Evolutionary conservation across 2,888 invertebrate genomes (phyloP), one percentile per base, ranked within the genome.

Genomic region (Drosophila nigricruria): DNA sequence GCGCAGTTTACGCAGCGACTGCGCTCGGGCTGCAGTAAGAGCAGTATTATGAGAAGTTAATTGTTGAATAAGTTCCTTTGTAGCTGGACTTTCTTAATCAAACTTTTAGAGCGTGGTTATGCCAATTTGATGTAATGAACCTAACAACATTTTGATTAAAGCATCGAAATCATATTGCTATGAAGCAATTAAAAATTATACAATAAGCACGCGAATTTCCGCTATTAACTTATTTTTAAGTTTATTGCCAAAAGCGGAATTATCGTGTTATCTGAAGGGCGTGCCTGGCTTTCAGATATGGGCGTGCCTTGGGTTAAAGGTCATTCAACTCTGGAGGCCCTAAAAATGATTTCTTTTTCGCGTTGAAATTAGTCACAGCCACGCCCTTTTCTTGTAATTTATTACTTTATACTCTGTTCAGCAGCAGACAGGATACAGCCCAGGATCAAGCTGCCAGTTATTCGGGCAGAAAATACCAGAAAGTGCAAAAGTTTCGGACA

Each of bases 341-440:
- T 25, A 52, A 50, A 56, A 70, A 47, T 53, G 27, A 45, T 56
- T 45, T 56, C 50, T 27, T 66, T 58, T 70, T 60, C 45, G 57
- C 59, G 42, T 60, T 53, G 43, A 59, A 84, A 81, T 70, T 87
- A 65, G 81, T 70, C 82, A 87, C 53, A 60, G 61, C 66, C 69
- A 89, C 89, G 88, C 83, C 84, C 68, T 47, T 66, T 42, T 67
- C 59, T 53, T 54, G 42, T 87, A 87, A 83, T 89, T 84, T 84
- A 89, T 89, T 77, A 82, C 82, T 77, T 59, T 70, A 72, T 73
- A 84, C 89, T 79, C 79, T 59, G 79, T 79, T 73, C 59, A 70
- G 64, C 52, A 47, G 61, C 67, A 73, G 78, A 71, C 62, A 45
- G 54, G 32, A 52, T 42, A 49, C 58, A 32, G 42, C 23, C 56